phyloP scores from a whole-genome alignment of 1,140 invertebrate genomes.

The Drusus annulatus region DNA sequence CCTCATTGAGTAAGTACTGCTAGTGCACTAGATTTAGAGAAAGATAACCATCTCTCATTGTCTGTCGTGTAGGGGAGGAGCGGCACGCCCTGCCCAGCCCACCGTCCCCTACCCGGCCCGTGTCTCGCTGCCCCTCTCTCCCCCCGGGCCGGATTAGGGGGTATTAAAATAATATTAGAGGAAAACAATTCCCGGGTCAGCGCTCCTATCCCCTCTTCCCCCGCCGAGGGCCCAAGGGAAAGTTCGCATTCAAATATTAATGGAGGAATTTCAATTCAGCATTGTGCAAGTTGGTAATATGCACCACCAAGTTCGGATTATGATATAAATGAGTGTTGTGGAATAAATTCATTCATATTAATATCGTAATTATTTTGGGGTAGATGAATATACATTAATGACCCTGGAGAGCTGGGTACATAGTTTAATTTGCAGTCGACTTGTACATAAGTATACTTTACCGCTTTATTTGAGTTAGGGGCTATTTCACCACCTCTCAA shows the following conservation, averaged over 20 bases:
- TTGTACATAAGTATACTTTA: too few relatives aligned
- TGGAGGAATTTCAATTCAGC: slow-evolving; percentile 32
- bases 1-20: too few relatives aligned
- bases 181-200: slow-evolving; percentile 24
- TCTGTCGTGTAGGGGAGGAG: slow-evolving; percentile 1
- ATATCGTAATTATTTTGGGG: too few relatives aligned
- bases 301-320: neutral
- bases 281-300: slow-evolving; percentile 16
- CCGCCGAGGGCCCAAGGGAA: neutral
- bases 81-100: neutral
- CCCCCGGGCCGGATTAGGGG: neutral
- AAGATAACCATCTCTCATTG: slow-evolving; percentile 13
- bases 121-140: neutral
- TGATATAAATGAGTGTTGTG: neutral
- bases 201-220: neutral
- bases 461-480: too few relatives aligned
- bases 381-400: too few relatives aligned
- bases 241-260: slow-evolving; percentile 30
- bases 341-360: slow-evolving; percentile 6
- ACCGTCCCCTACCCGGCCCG: too few relatives aligned
- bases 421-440: too few relatives aligned
- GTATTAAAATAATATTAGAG: slow-evolving; percentile 36
- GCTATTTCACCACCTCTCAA: too few relatives aligned
- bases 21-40: neutral
- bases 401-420: too few relatives aligned